Base-by-base conservation (phyloP, 2,888 invertebrate species). In the Seira musarum region DNA sequence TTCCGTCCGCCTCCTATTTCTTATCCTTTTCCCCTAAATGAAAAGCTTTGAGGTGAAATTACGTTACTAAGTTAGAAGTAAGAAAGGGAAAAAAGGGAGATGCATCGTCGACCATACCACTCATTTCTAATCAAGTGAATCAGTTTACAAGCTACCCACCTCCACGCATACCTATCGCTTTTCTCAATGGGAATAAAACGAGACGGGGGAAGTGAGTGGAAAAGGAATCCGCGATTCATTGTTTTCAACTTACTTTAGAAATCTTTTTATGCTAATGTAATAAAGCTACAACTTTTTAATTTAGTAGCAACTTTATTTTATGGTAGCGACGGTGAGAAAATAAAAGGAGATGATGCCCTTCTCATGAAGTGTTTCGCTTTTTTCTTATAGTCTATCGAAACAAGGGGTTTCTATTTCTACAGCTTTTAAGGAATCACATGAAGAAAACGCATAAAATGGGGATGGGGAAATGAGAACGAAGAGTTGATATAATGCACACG, bases 261-360 rank as follows among this genome's bases (percentile, higher is more conserved):
- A 80, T 75, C 75, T 75, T 80, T 80, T 80, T 80, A 80, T 80
- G 80, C 80, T 80, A 80, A 80, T 80, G 80, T 80, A 80, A 80
- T 80, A 80, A 80, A 80, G 80, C 80, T 80, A 80, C 80, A 80
- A 80, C 80, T 80, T 80, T 80, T 80, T 80, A 80, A 80, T 80
- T 80, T 80, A 80, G 80, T 80, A 80, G 68, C 71, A 70, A 67
- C 75, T 71, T 80, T 80, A 74, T 74, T 80, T 80, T 80, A 73
- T 69, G 76, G 76, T 76, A 60, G 60, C 60, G 8, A 60, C 69
- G 46, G 63, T 76, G 76, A 70, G 68, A 76, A 63, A 76, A 70
- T 66, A 71, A 65, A 70, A 49, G 53, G 25, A 57, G 49, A n/a
- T 13, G 21, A 21, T 60, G 49, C 49, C n/a, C 60, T 13, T 60